Evolutionary conservation across 2,888 invertebrate species (phyloP).

Genomic region (Coremacera marginata): DNA sequence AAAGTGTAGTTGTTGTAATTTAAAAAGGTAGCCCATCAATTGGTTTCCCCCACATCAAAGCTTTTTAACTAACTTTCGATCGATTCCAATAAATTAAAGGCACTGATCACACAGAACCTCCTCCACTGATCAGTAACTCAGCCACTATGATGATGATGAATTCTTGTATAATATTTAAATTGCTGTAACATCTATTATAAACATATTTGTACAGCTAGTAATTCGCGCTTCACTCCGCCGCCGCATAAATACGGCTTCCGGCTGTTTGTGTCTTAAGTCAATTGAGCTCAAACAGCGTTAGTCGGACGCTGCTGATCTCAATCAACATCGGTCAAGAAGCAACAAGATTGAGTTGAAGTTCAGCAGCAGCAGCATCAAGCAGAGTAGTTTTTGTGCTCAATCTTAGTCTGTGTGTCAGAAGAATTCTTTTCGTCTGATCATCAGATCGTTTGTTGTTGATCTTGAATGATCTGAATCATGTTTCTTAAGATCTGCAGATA

Average conservation of each 20-base stretch:
- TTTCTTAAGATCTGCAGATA: not conserved
- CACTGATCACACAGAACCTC: too few relatives aligned
- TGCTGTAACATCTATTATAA: not conserved
- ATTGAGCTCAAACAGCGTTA: conserved; percentile 2
- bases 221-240: not conserved
- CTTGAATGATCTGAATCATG: too few relatives aligned
- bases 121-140: too few relatives aligned
- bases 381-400: not conserved
- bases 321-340: not conserved
- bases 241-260: not conserved
- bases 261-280: not conserved
- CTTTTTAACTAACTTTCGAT: too few relatives aligned
- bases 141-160: not conserved
- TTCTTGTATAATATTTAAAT: not conserved
- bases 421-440: not conserved
- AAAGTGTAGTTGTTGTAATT: not conserved
- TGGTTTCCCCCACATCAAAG: too few relatives aligned
- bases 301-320: conserved; percentile 8
- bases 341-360: not conserved
- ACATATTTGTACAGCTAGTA: not conserved
- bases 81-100: too few relatives aligned
- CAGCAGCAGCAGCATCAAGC: not conserved
- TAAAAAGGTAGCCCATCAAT: too few relatives aligned
- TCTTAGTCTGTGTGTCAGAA: not conserved
- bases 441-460: too few relatives aligned